phyloP scores from a whole-genome alignment of 2,113 vertebrate species.

The Aplodontia rufa region DNA sequence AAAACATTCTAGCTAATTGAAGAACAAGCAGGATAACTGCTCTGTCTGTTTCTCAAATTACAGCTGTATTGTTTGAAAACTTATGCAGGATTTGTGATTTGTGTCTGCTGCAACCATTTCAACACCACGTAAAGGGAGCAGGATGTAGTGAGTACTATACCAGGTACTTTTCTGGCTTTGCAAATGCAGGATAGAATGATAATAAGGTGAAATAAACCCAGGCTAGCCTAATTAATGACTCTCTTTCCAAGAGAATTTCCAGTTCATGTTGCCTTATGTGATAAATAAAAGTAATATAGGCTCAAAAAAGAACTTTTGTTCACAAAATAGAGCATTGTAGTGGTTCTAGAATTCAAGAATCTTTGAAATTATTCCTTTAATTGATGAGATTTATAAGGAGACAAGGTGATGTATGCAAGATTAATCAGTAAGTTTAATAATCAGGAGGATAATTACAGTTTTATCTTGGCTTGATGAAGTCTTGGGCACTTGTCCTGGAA shows the following conservation, averaged over 20 bases:
- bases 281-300: neutral
- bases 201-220: constrained; percentile 29
- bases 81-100: neutral
- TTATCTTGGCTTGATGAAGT: neutral
- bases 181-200: neutral
- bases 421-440: neutral
- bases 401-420: neutral
- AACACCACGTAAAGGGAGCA: constrained; percentile 8
- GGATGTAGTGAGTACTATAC: neutral
- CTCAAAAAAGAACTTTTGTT: neutral
- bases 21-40: constrained; percentile 33
- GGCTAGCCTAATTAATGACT: neutral
- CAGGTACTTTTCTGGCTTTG: constrained; percentile 13
- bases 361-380: neutral
- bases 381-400: neutral
- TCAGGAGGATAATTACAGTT: neutral
- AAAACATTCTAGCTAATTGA: constrained; percentile 36
- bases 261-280: neutral
- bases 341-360: neutral
- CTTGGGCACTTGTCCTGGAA: neutral
- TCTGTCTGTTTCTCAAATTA: constrained; percentile 57
- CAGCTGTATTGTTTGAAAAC: constrained; percentile 57
- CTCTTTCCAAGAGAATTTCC: constrained; percentile 33
- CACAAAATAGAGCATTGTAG: neutral
- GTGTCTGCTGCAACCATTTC: constrained; percentile 52